Base-by-base conservation (phyloP, 2,888 invertebrate genomes). In the Plebejus argus region DNA sequence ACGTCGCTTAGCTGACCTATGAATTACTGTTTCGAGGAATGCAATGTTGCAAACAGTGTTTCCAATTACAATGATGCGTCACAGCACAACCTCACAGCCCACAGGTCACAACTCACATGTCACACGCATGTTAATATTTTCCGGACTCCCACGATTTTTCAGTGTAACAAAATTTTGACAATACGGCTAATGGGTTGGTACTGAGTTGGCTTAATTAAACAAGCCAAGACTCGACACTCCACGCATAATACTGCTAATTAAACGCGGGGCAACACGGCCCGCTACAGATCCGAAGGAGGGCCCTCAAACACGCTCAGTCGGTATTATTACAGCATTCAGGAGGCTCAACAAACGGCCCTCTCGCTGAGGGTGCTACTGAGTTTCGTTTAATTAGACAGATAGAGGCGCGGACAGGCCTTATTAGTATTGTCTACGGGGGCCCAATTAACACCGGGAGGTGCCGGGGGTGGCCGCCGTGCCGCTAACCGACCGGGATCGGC, bases 381-480 rank as follows among this genome's bases (percentile, higher is more conserved):
- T 93, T 94, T 93, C 93, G 91, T 94, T 93, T 94, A 93, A 93
- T 93, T 93, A 94, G 94, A 93, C 93, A 91, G 93, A 93, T 93
- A 93, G 93, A 93, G 89, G 91, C 93, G 91, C 93, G 93, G 92
- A 91, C 93, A 91, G 89, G 92, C 91, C 93, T 94, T 94, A 94
- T 94, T 94, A 94, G 93, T 93, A 94, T 94, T 94, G 93, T 94
- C 93, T 94, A 92, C 93, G 92, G 93, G 92, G 91, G 93, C 93
- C 93, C 93, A 94, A 94, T 93, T 93, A 94, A 93, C 94, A 91
- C 94, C 89, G 89, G 89, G 89, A 85, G 91, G 87, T 89, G 87
- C 89, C 88, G 91, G 90, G 91, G 92, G 91, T 90, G 92, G 92
- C 85, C 86, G 88, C 88, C 86, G 90, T 89, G 90, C 91, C 91